phyloP scores from a whole-genome alignment of 2,113 vertebrate genomes.

The Myiopsitta monachus region DNA sequence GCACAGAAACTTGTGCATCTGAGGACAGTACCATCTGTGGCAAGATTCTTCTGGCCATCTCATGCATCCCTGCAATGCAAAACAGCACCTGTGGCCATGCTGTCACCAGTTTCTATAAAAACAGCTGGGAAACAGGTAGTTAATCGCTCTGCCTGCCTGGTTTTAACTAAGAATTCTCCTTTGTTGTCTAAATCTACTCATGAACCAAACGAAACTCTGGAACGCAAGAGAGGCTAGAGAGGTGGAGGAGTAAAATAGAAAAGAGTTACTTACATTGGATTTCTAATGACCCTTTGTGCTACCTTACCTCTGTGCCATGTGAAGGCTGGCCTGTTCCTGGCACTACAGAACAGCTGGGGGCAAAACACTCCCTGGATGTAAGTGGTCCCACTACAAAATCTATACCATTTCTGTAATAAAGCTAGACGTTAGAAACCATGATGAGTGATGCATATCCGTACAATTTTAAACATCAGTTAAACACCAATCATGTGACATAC shows the following conservation, averaged over 20 bases:
- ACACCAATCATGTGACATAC: background rate
- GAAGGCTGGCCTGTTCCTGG: background rate
- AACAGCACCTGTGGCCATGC: background rate
- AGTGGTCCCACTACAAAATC: background rate
- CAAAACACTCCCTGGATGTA: rapidly evolving
- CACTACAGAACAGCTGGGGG: background rate
- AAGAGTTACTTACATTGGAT: background rate
- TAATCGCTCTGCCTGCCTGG: background rate
- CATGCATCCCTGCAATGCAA: background rate
- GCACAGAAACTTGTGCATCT: background rate
- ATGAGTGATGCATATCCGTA: rapidly evolving
- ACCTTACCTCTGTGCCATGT: background rate
- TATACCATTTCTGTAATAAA: background rate
- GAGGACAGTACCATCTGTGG: background rate
- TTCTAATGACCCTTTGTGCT: background rate
- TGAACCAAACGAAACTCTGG: background rate
- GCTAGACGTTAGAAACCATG: background rate
- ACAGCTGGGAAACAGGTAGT: background rate
- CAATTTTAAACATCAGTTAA: background rate
- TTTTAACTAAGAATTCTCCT: background rate
- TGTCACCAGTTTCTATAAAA: background rate
- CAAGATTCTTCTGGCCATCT: background rate
- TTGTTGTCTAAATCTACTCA: background rate
- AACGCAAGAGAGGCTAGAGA: background rate
- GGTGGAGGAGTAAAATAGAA: background rate